A percentile compares a stretch with the other conserved stretches of the same genome.
These are phyloP conservation scores for Drosophila sturtevanti DNA, from an alignment of 1,140 invertebrate genomes.

Conservation along the genomic window DNA sequence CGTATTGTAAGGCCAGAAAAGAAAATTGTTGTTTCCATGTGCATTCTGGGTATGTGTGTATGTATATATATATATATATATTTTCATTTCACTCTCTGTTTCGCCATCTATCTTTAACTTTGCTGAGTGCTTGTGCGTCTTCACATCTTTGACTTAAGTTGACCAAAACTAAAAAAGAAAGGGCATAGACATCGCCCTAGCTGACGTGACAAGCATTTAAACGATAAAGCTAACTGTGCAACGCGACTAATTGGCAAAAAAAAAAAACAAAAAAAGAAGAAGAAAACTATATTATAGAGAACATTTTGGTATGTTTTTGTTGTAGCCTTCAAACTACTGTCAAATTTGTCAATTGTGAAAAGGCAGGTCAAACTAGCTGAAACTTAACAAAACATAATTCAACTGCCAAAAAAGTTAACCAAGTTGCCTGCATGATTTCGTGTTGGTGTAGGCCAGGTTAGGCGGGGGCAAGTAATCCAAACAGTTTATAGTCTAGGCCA, in stretches of 20 bases:
- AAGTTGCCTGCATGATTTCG: constrained; percentile 5
- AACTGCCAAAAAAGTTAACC: constrained; percentile 36
- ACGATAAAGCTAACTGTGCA: constrained; percentile 14
- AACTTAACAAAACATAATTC: constrained; percentile 70
- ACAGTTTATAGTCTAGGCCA: constrained; percentile 65
- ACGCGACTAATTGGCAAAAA: constrained; percentile 63
- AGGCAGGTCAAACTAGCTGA: constrained; percentile 38
- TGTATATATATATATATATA: constrained; percentile 20
- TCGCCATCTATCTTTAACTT: background rate
- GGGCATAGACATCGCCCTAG: constrained; percentile 22
- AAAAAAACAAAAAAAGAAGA: too few relatives aligned
- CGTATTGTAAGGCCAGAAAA: constrained; percentile 36
- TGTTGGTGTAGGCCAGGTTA: background rate
- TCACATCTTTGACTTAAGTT: constrained; percentile 13
- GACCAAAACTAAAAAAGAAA: constrained; percentile 14
- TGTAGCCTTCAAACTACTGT: constrained; percentile 40
- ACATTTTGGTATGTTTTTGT: background rate
- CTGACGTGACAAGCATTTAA: constrained; percentile 44
- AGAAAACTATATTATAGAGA: background rate
- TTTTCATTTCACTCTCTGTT: constrained; percentile 24
- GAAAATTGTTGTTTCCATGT: constrained; percentile 19
- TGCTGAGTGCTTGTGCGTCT: too few relatives aligned
- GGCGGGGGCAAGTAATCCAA: constrained; percentile 5
- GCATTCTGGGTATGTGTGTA: constrained; percentile 21
- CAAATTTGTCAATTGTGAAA: constrained; percentile 72